phyloP scores from a whole-genome alignment of 2,888 invertebrate genomes.

The Platycheirus rosarum region DNA sequence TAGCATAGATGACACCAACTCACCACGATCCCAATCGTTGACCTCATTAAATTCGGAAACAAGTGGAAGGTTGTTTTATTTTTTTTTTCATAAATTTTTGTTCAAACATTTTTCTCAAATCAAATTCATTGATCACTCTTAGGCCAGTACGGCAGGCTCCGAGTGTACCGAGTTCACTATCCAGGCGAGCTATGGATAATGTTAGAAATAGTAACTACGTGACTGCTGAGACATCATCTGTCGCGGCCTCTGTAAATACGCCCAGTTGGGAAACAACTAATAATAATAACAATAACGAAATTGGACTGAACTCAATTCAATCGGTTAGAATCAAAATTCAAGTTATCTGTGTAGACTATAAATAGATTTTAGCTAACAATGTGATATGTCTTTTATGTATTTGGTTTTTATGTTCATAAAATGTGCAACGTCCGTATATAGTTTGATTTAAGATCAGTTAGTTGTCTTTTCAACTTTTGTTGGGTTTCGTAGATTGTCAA shows the following conservation, averaged over 20 bases:
- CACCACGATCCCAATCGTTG: conserved; percentile 76
- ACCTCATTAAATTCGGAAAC: conserved; percentile 73
- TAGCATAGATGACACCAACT: conserved; percentile 77
- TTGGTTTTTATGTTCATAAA: conserved; percentile 22
- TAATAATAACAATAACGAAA: conserved; percentile 43
- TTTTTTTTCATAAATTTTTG: conserved; percentile 5
- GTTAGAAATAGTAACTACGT: conserved; percentile 70
- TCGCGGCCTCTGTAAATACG: conserved; percentile 12
- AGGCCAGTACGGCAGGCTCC: conserved; percentile 66
- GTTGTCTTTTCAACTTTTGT: too few species aligned
- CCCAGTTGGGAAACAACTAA: conserved; percentile 32
- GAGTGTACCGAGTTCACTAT: conserved; percentile 70
- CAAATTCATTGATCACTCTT: conserved; percentile 26
- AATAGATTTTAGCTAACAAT: conserved; percentile 30
- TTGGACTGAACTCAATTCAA: conserved; percentile 36
- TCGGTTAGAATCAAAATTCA: conserved; percentile 47
- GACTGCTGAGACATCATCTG: conserved; percentile 54
- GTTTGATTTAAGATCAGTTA: not conserved
- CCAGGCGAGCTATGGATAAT: conserved; percentile 76
- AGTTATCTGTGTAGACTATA: conserved; percentile 16
- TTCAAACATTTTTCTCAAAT: conserved; percentile 23
- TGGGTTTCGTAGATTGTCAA: too few species aligned
- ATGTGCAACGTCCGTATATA: conserved; percentile 35
- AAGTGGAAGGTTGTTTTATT: conserved; percentile 48
- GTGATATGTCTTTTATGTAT: conserved; percentile 50